Evolutionary conservation across 2,888 invertebrate genomes (phyloP), one percentile per base, ranked within the genome.

Genomic region (Elegia similella): DNA sequence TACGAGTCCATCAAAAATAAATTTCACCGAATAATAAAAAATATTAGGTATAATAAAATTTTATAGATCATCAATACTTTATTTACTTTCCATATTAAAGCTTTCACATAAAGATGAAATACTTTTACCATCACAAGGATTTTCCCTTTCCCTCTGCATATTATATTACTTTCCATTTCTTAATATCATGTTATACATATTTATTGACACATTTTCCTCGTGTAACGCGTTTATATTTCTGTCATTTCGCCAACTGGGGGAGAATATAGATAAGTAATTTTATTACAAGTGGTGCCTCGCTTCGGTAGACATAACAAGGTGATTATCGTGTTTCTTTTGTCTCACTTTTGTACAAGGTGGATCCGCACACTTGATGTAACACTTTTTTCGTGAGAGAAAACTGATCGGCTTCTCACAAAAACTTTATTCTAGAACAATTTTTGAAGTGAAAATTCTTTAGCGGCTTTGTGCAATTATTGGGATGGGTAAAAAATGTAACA

Each of bases 241-340:
- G 57, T 59, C 61, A 61, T 62, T 58, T 59, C 56, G 55, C 56
- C 54, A 15, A 46, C 59, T 59, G 57, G 57, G 58, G 58, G 57
- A 52, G 59, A 69, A 65, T 61, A 62, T 60, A 58, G 61, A 65
- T 63, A 67, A 62, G 66, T 69, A 67, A 71, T 73, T 70, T 66
- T 69, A 67, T 68, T 65, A 67, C 60, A 61, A 58, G 61, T 64
- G 59, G 62, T 64, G 67, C 66, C 63, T 65, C 67, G 62, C 65
- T 64, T 67, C 62, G 66, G 65, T 70, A 67, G 60, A 68, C 66
- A 66, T 72, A 72, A 70, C 67, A 70, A 76, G 68, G 69, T 72
- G 63, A 75, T 76, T 73, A 75, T 72, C 66, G 62, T 61, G 60
- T 66, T 58, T 68, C 59, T 56, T 62, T 59, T 66, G 58, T 59